Percentiles rank a stretch among this genome's conserved stretches.
Conservation (phyloP, 2,113 vertebrate species). For the Solea senegalensis region DNA sequence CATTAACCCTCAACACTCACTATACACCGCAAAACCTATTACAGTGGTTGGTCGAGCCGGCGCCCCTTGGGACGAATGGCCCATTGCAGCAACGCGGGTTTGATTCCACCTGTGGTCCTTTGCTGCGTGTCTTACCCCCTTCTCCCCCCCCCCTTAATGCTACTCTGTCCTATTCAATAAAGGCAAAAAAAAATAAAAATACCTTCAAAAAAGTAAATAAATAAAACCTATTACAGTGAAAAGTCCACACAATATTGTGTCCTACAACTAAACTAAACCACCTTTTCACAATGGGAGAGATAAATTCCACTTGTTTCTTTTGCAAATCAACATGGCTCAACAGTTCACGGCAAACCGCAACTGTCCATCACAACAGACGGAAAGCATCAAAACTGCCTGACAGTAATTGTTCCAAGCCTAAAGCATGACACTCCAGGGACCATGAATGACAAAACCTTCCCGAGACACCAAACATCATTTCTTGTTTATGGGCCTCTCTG, state of each 20-base stretch:
- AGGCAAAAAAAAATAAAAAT: too few relatives aligned
- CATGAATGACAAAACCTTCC: slow-evolving; percentile 63
- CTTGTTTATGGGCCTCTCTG: slow-evolving; percentile 69
- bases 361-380: slow-evolving; percentile 47
- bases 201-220: too few relatives aligned
- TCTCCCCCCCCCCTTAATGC: too few relatives aligned
- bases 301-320: slow-evolving; percentile 17
- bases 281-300: slow-evolving; percentile 7
- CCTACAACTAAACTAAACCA: neutral
- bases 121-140: too few relatives aligned
- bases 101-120: too few relatives aligned
- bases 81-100: too few relatives aligned
- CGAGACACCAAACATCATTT: slow-evolving; percentile 65
- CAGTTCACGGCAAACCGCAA: slow-evolving; percentile 34
- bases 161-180: too few relatives aligned
- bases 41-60: neutral
- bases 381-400: slow-evolving; percentile 55
- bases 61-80: too few relatives aligned
- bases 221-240: neutral
- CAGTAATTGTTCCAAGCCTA: slow-evolving; percentile 63
- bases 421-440: slow-evolving; percentile 52
- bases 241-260: neutral
- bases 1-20: slow-evolving; percentile 36
- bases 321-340: slow-evolving; percentile 43
- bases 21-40: slow-evolving; percentile 5